Base-by-base conservation (phyloP, 2,113 vertebrate species). In the Macquaria ambigua region DNA sequence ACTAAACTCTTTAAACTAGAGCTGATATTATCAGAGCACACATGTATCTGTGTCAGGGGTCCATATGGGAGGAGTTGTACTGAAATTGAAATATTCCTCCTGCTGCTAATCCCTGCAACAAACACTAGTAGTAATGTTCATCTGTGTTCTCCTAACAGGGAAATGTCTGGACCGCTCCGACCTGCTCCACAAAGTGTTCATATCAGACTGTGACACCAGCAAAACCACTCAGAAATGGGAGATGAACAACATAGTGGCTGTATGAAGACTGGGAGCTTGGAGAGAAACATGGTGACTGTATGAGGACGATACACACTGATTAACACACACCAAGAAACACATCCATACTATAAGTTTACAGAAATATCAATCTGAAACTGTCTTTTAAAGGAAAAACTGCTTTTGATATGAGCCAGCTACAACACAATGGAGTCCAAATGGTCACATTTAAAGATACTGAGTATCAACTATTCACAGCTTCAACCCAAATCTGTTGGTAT, bases 101-200 rank as follows among this genome's bases (percentile, higher is more conserved):
- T 48, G 67, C 8, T 50, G 14, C 46, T 28, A 21, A 56, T 39
- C 9, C 46, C 23, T 41, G 20, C 4, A 68, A 37, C 70, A 75
- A 50, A 25, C 62, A 50, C 41, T 56, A 12, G 28, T 14, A 18
- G 7, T 79, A 34, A 77, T 55, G 34, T 28, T 79, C 0, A 37
- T 73, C 20, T 63, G 14, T 83, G 0, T 78, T 70, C 5, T 82
- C 28, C 8, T 48, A 0, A 93, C 95, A 76, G 97, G 97, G 46
- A 98, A 97, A 92, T 99, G 98, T 89, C 95, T 99, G 90, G 98
- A 99, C 93, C 97, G 98, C 80, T 99, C 98, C 0, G 98, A 99
- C 80, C 93, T 99, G 86, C 96, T 99, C 28, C 98, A 99, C 90
- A 97, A 98, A 89, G 96, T 99, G 59, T 99, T 98, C 91, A 91